Percentiles rank a stretch among this genome's conserved stretches.
phyloP scores from a whole-genome alignment of 2,888 invertebrate species.

The Notocelia uddmanniana region DNA sequence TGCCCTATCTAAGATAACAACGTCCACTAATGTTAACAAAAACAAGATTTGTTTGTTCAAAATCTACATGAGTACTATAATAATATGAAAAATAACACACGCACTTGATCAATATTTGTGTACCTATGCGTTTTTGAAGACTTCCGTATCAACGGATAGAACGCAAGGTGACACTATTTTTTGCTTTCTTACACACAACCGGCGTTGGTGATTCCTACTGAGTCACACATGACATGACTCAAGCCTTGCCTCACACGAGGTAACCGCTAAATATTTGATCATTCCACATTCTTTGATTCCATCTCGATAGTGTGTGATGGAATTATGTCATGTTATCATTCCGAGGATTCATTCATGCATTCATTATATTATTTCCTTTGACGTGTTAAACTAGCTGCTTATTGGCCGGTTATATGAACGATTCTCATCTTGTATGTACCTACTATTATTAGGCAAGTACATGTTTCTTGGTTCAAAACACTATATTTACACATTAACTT shows the following conservation, averaged over 20 bases:
- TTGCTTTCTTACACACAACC: neutral
- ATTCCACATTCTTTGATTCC: slow-evolving; percentile 53
- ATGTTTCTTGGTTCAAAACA: too few relatives aligned
- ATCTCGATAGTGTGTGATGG: neutral
- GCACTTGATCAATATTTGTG: neutral
- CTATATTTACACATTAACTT: too few relatives aligned
- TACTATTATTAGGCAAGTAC: too few relatives aligned
- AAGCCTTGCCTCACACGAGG: slow-evolving; percentile 47
- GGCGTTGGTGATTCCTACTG: slow-evolving; percentile 46
- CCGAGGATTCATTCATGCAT: neutral
- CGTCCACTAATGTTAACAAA: neutral
- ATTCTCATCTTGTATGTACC: neutral
- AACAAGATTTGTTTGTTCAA: neutral
- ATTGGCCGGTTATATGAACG: neutral
- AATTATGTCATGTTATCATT: slow-evolving; percentile 9
- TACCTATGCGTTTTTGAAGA: neutral
- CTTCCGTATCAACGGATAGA: neutral
- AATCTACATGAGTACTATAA: neutral
- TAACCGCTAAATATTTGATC: slow-evolving; percentile 62
- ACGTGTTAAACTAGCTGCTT: too few relatives aligned
- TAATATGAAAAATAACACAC: neutral
- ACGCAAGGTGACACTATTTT: slow-evolving; percentile 4
- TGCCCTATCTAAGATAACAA: neutral
- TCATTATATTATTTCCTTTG: too few relatives aligned
- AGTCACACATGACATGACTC: slow-evolving; percentile 47